Evolutionary conservation across 2,888 invertebrate genomes (phyloP).

Genomic region (Suillia variegata): DNA sequence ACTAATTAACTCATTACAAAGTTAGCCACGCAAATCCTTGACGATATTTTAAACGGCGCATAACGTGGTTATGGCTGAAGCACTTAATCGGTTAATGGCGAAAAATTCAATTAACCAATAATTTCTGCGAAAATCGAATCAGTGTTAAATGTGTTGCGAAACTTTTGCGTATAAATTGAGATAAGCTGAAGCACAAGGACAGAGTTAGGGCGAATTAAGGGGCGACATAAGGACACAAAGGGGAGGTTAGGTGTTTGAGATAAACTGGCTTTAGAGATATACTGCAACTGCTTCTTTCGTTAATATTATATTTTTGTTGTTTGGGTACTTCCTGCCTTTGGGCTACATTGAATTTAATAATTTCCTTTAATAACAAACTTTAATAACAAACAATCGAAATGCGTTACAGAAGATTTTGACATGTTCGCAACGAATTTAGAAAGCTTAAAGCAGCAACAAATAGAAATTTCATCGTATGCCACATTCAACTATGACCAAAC

Average conservation of each 20-base stretch:
- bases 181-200: not conserved
- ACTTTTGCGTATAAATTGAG: conserved; percentile 14
- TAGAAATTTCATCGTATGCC: conserved; percentile 3
- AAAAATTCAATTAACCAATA: conserved; percentile 14
- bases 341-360: no score
- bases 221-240: no score
- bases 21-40: conserved; percentile 7
- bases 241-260: no score
- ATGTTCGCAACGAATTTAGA: not conserved
- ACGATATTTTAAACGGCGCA: not conserved
- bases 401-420: no score
- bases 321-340: no score
- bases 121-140: conserved; percentile 15
- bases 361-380: conserved; percentile 19
- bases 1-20: conserved; percentile 26
- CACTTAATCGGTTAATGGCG: not conserved
- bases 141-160: conserved; percentile 11
- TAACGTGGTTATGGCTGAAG: not conserved
- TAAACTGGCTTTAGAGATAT: no score
- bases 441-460: not conserved
- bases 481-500: not conserved
- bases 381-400: no score
- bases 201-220: no score
- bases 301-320: no score
- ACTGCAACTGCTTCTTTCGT: no score